Evolutionary conservation across 64 coral and sea anemone genomes (phyloP), one percentile per base, ranked within the genome.

Genomic region (Cladopsammia gracilis): DNA sequence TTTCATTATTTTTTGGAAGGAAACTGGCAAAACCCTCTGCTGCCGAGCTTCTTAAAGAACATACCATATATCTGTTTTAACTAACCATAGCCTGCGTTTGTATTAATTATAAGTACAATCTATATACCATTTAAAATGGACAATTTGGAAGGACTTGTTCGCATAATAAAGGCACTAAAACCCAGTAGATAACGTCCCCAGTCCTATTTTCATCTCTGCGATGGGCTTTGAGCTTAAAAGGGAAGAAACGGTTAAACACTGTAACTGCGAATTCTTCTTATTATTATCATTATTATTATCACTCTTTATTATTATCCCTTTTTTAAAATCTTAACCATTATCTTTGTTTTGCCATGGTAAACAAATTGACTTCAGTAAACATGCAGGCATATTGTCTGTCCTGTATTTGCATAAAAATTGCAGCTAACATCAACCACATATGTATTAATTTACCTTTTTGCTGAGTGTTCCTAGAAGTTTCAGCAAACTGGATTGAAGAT

Each of bases 121-220:
- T 45, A 34, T 3, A 4, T 13, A 52, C 50, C 75, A 77, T 50
- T 54, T 15, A 8, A 77, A 77, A 56, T 56, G 50, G 48, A 20
- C 11, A 54, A 25, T 53, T 49, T 77, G 75, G 53, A 34, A 34
- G 34, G 34, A 0, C 34, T 34, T 34, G 34, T 34, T 34, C 2
- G 34, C 34, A 34, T 34, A 34, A 34, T 34, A 8, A 49, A 49
- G 18, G 16, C 5, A 8, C 48, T 7, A 2, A 77, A 52, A 11
- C 48, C n/a, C n/a, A 10, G 75, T 49, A 77, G 75, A 22, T 10
- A 77, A 75, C 6, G 72, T 75, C 46, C 48, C 3, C 20, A 57
- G n/a, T 57, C 75, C 75, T 77, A 48, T 77, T 48, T 57, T 76
- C n/a, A 23, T 12, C 48, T 54, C 75, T 77, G 75, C 9, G 25